These are phyloP conservation scores for Zoroaster sp. DNA, from an alignment of 53 echinoderm and acorn worm genomes.

Conservation along the genomic window DNA sequence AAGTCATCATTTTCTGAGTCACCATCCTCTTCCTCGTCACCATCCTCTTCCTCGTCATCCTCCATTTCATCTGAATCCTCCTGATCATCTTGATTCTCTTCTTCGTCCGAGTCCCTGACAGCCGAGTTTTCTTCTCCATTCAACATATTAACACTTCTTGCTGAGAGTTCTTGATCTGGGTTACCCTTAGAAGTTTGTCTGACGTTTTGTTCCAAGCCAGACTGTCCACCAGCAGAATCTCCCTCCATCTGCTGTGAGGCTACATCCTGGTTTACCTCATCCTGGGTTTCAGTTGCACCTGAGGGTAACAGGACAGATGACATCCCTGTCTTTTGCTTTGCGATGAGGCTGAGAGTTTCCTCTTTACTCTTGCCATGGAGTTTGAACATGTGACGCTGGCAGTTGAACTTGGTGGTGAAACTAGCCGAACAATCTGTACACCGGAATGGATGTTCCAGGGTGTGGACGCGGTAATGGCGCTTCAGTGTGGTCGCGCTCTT, in stretches of 20 bases:
- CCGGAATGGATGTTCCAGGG: constrained; percentile 91
- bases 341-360: constrained; percentile 67
- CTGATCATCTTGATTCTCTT: background rate
- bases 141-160: background rate
- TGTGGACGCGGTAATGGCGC: constrained; percentile 90
- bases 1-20: constrained; percentile 29
- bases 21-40: background rate
- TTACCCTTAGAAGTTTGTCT: background rate
- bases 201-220: background rate
- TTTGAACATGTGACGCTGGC: constrained; percentile 97
- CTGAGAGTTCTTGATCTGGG: background rate
- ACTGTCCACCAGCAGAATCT: background rate
- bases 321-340: background rate
- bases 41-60: background rate
- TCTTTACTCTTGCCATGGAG: constrained; percentile 89
- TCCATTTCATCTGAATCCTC: background rate
- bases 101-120: background rate
- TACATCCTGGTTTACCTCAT: background rate
- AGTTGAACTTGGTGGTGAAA: constrained; percentile 99
- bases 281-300: background rate
- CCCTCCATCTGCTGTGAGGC: background rate
- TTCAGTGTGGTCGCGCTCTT: constrained; percentile 85
- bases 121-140: background rate
- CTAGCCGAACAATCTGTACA: constrained; percentile 87
- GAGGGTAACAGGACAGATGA: no score